Conservation (phyloP, 2,797 vertebrate species). For the Chaunax sp. region DNA sequence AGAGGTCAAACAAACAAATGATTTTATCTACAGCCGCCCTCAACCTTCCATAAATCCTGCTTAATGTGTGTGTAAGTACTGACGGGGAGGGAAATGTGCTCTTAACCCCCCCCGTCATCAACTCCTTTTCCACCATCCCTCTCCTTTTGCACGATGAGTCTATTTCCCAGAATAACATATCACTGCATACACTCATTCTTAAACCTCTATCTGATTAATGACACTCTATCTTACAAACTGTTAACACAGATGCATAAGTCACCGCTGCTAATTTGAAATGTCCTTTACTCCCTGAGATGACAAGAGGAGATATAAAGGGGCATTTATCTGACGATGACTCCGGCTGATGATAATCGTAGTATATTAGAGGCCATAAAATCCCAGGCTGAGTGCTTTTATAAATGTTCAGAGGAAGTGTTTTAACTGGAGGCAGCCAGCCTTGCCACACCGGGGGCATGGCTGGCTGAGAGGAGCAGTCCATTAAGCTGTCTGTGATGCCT, state of each 20-base stretch:
- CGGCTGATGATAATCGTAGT: slow-evolving; percentile 63
- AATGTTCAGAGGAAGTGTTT: slow-evolving; percentile 79
- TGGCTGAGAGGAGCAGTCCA: slow-evolving; percentile 56
- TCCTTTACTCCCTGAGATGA: slow-evolving; percentile 53
- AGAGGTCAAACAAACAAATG: slow-evolving; percentile 81
- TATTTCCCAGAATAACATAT: slow-evolving; percentile 56
- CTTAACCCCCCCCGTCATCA: slow-evolving; percentile 50
- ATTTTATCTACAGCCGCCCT: slow-evolving; percentile 74
- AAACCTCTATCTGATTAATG: slow-evolving; percentile 58
- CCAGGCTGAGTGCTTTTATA: slow-evolving; percentile 75
- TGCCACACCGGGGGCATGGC: slow-evolving; percentile 57
- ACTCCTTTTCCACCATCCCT: slow-evolving; percentile 27
- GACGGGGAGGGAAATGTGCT: slow-evolving; percentile 61
- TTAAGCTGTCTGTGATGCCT: slow-evolving; percentile 56
- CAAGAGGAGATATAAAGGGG: slow-evolving; percentile 40
- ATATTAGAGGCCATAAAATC: slow-evolving; percentile 75
- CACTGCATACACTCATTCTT: slow-evolving; percentile 51
- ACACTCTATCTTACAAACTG: slow-evolving; percentile 31
- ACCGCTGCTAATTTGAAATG: slow-evolving; percentile 49
- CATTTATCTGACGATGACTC: slow-evolving; percentile 48
- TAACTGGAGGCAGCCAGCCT: slow-evolving; percentile 69
- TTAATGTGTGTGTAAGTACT: slow-evolving; percentile 63
- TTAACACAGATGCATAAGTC: slow-evolving; percentile 47
- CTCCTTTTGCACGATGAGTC: slow-evolving; percentile 22
- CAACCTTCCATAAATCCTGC: slow-evolving; percentile 78